Evolutionary conservation across 1,140 invertebrate species (phyloP), one percentile per base, ranked within the genome.

Genomic region (Pseudomyrmex flavicornis): DNA sequence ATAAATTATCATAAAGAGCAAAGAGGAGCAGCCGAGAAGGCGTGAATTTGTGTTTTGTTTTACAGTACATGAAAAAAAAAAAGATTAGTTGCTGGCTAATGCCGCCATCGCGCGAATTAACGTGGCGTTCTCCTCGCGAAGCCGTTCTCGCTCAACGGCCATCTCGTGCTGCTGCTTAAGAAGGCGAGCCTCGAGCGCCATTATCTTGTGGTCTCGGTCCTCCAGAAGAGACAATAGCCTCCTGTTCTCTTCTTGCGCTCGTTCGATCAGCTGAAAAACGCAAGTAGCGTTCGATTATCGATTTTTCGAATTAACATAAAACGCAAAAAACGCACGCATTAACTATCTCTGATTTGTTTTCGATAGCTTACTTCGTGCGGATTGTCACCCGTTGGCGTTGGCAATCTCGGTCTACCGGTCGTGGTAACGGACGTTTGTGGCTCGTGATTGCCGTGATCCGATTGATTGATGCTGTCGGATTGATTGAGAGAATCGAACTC

Each of bases 131-230:
- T 95, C 95, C 65, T 95, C 93, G 20, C 94, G 93, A 35, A 95
- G 88, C 82, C 95, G 95, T 20, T 95, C 92, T 15, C 94, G 93
- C 83, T 95, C 95, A 20, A 94, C 89, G 15, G 94, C 90, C 83
- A 95, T 92, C 83, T 95, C 95, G 87, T 94, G 91, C 22, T 93
- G 92, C 80, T 93, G 90, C 35, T 93, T 91, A 12, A 91, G 77
- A 12, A 94, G 72, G 20, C 89, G 86, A n/a, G 91, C 90, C 85
- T 96, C 95, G 4, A 96, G 89, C 1, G 94, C 92, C 52, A 94
- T 92, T 85, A 96, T 96, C 87, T 94, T 94, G 80, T 94, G 93
- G 80, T 96, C 95, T 75, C 95, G 95, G 65, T 95, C 94, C 76
- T 95, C 95, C 61, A 96, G 72, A 17, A 96, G 88, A n/a, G 94